These are phyloP conservation scores for Nyctibius bracteatus DNA, from an alignment of 2,113 vertebrate genomes.

Conservation along the genomic window DNA sequence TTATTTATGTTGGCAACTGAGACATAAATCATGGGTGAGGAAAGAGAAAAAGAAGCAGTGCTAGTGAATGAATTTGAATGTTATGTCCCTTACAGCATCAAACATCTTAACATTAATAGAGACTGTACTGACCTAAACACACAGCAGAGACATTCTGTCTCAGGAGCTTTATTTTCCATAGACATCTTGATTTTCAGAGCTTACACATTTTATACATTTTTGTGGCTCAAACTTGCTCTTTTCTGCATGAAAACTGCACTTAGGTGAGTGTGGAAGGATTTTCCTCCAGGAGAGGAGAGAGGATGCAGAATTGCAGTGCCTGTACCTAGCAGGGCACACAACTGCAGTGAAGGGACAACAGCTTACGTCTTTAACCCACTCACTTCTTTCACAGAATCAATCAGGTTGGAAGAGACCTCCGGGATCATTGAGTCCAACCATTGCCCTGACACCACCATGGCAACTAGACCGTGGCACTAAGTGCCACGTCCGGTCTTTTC, in stretches of 20 bases:
- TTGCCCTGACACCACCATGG: too few species aligned
- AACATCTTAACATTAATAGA: neutral
- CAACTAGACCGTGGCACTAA: too few species aligned
- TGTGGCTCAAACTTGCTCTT: neutral
- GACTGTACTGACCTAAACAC: neutral
- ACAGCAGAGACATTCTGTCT: neutral
- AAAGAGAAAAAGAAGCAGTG: neutral
- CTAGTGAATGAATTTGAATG: neutral
- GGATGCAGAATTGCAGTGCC: neutral
- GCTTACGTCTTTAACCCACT: neutral
- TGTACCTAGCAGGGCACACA: neutral
- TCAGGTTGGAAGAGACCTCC: too few species aligned
- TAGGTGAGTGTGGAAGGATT: neutral
- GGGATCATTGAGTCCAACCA: too few species aligned
- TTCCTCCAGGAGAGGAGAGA: neutral
- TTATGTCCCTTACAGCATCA: neutral
- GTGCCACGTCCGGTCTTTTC: too few species aligned
- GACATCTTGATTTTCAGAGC: neutral
- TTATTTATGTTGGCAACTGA: conserved; percentile 33
- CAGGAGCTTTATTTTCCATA: neutral
- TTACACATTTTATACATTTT: neutral
- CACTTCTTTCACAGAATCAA: neutral
- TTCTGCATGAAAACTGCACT: neutral
- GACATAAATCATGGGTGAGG: neutral
- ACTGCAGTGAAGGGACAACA: neutral